phyloP scores from a whole-genome alignment of 2,797 vertebrate species.

The Menidia menidia region DNA sequence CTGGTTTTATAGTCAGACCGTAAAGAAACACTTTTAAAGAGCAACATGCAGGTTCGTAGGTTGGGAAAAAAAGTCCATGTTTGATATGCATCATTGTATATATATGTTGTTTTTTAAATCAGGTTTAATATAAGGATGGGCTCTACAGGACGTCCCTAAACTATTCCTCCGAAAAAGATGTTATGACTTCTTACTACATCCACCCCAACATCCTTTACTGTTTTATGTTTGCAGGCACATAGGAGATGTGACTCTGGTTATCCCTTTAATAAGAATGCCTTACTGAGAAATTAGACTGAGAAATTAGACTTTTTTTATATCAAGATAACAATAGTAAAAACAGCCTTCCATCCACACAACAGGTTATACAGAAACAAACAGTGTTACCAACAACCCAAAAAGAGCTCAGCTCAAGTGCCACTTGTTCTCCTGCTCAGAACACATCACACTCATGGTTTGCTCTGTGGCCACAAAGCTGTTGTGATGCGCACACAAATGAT shows the following conservation, averaged over 20 bases:
- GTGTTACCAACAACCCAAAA: neutral
- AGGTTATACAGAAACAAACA: neutral
- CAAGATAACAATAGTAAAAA: neutral
- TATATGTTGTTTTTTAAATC: neutral
- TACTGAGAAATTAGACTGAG: constrained; percentile 8
- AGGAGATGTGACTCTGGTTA: neutral
- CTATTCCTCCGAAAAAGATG: neutral
- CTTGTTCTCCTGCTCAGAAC: neutral
- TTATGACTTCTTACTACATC: neutral
- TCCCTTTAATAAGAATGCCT: constrained; percentile 15
- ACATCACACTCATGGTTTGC: neutral
- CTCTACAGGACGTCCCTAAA: constrained; percentile 9
- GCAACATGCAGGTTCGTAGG: neutral
- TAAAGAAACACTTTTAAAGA: constrained; percentile 1
- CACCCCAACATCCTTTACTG: neutral
- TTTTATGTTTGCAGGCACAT: neutral
- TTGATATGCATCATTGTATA: constrained; percentile 4
- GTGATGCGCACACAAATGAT: neutral
- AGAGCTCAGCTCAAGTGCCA: neutral
- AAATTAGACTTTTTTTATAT: neutral
- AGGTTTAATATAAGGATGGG: neutral
- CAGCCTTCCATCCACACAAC: neutral
- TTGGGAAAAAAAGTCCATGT: constrained; percentile 16
- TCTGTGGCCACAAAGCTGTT: neutral
- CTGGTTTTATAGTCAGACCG: constrained; percentile 4